Base-by-base conservation (phyloP, 2,113 vertebrate genomes). In the Tapirus terrestris region DNA sequence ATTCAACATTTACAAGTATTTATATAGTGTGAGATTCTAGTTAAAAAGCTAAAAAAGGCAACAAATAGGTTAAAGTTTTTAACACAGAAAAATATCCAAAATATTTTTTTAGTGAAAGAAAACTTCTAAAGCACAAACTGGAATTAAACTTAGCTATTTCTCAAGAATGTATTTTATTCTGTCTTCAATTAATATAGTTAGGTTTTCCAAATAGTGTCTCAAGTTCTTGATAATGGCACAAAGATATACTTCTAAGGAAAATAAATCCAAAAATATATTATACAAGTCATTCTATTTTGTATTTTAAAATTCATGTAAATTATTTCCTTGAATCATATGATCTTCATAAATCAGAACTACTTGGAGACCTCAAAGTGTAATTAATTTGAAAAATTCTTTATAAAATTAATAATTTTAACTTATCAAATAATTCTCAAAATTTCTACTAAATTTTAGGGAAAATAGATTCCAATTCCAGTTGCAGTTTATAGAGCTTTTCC, bases 241-340 rank as follows among this genome's bases (percentile, higher is more conserved):
- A 93, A 94, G 25, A 96, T 33, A 73, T 25, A 65, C 5, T 73
- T 73, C n/a, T 27, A 86, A 96, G 18, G 76, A 12, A 80, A 73
- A 92, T 3, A 63, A 63, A 51, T 63, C 20, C 13, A 86, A 48
- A 96, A 88, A 51, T 73, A 14, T 56, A 61, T 73, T 45, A 36
- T 45, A 87, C 8, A 60, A 87, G 88, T 84, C 11, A 93, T 21
- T 73, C 39, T 51, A 93, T 25, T 82, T 94, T 60, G 23, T 36
- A 95, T 72, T 95, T 94, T 65, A 77, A 58, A 83, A 85, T 77
- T 60, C 73, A 91, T 70, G 17, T 68, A 77, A 95, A 29, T 67
- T 81, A 76, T 68, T 96, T 79, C 56, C 86, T 80, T 86, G 43
- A 96, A 51, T 86, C 11, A 77, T 92, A 45, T 45, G 33, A 29